Evolutionary conservation across 2,797 vertebrate genomes (phyloP).

Genomic region (Danio choprae): DNA sequence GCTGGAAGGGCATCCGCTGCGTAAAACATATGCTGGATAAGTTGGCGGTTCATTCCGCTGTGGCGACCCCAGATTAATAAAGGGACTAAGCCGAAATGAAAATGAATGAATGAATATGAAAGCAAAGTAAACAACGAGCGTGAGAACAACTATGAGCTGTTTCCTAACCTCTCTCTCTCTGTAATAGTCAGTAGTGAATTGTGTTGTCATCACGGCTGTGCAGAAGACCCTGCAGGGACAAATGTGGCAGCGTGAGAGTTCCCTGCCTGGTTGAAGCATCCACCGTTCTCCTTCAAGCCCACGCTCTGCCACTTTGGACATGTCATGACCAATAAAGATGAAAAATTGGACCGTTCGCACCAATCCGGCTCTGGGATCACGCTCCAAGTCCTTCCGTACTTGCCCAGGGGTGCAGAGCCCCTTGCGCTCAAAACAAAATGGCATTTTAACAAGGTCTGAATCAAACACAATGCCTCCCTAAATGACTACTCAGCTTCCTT

Average conservation of each 20-base stretch:
- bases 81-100: no score
- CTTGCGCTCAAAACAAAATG: slow-evolving; percentile 69
- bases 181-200: slow-evolving; percentile 62
- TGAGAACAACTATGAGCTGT: slow-evolving; percentile 50
- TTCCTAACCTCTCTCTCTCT: slow-evolving; percentile 61
- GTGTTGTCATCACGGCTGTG: slow-evolving; percentile 65
- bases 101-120: no score
- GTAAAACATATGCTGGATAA: no score
- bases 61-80: no score
- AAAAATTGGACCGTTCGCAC: slow-evolving; percentile 85
- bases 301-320: slow-evolving; percentile 84
- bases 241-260: slow-evolving; percentile 25
- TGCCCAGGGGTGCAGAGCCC: slow-evolving; percentile 75
- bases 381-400: slow-evolving; percentile 68
- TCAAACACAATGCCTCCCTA: slow-evolving; percentile 70
- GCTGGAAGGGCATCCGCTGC: no score
- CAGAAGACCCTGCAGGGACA: slow-evolving; percentile 23
- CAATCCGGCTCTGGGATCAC: slow-evolving; percentile 68
- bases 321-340: slow-evolving; percentile 90
- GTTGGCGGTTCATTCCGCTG: no score
- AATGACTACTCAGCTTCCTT: slow-evolving; percentile 68
- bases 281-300: slow-evolving; percentile 64
- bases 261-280: slow-evolving; percentile 70
- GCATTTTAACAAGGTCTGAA: slow-evolving; percentile 77
- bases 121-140: slow-evolving; percentile 16